Conservation (phyloP, 2,797 vertebrate species). For the Dendrocincla fuliginosa region DNA sequence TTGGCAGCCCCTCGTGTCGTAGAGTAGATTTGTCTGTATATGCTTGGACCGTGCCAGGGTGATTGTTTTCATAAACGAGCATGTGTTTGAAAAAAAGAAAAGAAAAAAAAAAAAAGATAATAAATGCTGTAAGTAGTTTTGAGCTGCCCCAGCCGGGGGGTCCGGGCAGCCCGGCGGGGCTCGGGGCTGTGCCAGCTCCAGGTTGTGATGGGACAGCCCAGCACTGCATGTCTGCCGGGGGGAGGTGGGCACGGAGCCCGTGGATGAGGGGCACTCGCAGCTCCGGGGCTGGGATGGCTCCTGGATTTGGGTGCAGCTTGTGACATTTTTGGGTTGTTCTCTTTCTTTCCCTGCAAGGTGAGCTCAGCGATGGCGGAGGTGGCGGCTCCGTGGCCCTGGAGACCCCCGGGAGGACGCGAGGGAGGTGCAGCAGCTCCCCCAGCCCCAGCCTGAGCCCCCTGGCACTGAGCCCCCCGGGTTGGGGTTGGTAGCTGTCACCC, state of each 20-base stretch:
- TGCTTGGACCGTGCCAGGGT: slow-evolving; percentile 74
- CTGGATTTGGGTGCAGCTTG: slow-evolving; percentile 23
- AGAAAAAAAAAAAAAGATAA: background rate
- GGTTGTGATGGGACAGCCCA: background rate
- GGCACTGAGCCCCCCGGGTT: background rate
- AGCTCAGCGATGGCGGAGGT: background rate
- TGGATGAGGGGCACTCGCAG: background rate
- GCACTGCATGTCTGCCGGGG: background rate
- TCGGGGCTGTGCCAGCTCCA: background rate
- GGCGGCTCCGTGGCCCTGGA: slow-evolving; percentile 41
- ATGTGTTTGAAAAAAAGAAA: slow-evolving; percentile 35
- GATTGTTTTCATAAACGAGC: slow-evolving; percentile 65
- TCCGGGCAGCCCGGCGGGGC: background rate
- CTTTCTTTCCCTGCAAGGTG: slow-evolving; percentile 26
- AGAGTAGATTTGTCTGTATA: slow-evolving; percentile 73
- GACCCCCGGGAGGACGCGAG: background rate
- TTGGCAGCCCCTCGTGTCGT: slow-evolving; percentile 61
- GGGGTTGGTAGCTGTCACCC: background rate
- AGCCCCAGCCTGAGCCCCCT: background rate
- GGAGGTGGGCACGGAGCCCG: background rate
- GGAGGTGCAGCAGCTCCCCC: background rate
- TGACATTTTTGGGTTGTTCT: slow-evolving; percentile 18
- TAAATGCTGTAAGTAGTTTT: slow-evolving; percentile 46
- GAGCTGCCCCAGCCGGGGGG: background rate
- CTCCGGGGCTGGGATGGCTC: background rate